Base-by-base conservation (phyloP, 2,797 vertebrate species). In the Alosa sapidissima region DNA sequence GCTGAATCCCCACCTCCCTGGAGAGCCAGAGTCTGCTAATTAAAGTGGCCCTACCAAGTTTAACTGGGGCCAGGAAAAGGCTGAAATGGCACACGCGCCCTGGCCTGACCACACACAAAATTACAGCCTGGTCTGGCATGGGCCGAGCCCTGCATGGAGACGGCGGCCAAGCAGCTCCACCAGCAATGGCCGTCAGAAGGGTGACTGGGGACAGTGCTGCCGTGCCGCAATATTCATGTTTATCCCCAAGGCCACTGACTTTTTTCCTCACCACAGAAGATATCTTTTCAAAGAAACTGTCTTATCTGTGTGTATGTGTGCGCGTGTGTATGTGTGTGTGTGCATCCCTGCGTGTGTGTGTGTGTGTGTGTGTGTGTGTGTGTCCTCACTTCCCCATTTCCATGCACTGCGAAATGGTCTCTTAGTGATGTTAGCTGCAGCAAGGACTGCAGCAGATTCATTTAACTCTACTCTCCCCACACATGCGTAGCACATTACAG, bases 51-150 rank as follows among this genome's bases (percentile, higher is more conserved):
- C 51, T 33, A 72, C 41, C 82, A 82, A 24, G 85, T 88, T 87
- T 89, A 89, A 87, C 87, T 88, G 62, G 87, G 85, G 82, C 68
- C 54, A 58, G 75, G 58, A 84, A 83, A 87, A 88, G 81, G 62
- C 52, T 68, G 1, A 81, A 83, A 84, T 55, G 83, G 84, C 89
- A 75, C 78, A 52, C 72, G 81, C 65, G 47, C 36, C 54, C 60
- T 36, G 36, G 86, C 83, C 86, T 82, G 85, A 84, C 82, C 83
- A 78, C 62, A 85, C 52, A 72, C 81, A 58, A 87, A 86, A 88
- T 72, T 65, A 85, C 58, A 84, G 65, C 85, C 72, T 81, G 51
- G 75, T 81, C 72, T 82, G 41, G 81, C 78, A 83, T 21, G 72
- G 36, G 72, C 14, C 14, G 16, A 78, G 72, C 36, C 72, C 16